Evolutionary conservation across 2,888 invertebrate genomes (phyloP).

Genomic region (Zeuzera pyrina): DNA sequence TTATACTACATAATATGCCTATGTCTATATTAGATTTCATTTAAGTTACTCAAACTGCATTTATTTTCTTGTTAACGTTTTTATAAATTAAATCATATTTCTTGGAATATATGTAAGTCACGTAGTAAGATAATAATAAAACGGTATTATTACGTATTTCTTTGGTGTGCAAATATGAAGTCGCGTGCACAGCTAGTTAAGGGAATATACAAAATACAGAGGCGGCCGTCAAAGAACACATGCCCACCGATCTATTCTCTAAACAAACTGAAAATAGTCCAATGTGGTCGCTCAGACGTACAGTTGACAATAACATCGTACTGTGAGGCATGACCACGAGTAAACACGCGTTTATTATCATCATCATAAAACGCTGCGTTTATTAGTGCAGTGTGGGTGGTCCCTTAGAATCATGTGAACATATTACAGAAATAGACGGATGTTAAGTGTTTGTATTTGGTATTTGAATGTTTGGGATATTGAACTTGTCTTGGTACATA

Average conservation of each 20-base stretch:
- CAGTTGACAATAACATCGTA: constrained; percentile 29
- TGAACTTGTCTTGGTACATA: too few species aligned
- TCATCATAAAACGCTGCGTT: constrained; percentile 55
- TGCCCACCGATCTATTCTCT: constrained; percentile 24
- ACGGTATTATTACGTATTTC: too few species aligned
- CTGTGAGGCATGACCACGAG: constrained; percentile 34
- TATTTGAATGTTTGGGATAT: constrained; percentile 11
- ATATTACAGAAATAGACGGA: constrained; percentile 17
- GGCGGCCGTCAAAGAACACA: constrained; percentile 12
- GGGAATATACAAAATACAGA: too few species aligned
- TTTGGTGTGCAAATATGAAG: too few species aligned
- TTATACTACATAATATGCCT: too few species aligned
- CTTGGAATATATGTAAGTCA: too few species aligned
- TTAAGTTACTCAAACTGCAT: too few species aligned
- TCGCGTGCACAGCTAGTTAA: too few species aligned
- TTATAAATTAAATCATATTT: too few species aligned
- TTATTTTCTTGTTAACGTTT: too few species aligned
- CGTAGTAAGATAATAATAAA: too few species aligned
- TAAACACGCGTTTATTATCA: constrained; percentile 62
- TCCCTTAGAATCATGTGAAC: constrained; percentile 43
- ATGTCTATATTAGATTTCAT: too few species aligned
- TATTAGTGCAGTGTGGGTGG: constrained; percentile 61
- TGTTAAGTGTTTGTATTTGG: constrained; percentile 32
- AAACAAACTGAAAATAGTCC: constrained; percentile 34
- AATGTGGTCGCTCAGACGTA: constrained; percentile 19